A percentile compares a stretch with the other conserved stretches of the same genome.
Conservation (phyloP, 2,888 invertebrate species). For the Parnassius mnemosyne region DNA sequence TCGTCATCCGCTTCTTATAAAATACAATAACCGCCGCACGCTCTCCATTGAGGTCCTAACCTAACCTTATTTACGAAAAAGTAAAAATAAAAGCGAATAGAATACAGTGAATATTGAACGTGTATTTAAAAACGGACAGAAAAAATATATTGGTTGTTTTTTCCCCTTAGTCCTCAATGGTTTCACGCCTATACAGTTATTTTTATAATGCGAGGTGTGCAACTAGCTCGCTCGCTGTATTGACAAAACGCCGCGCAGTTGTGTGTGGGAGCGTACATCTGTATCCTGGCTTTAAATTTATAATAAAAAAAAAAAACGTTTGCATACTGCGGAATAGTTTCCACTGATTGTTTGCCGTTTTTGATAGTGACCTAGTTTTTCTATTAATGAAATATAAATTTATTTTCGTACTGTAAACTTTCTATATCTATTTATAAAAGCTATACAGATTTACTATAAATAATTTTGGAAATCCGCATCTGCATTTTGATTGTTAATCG, state of each 20-base stretch:
- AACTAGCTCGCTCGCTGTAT: conserved; percentile 1
- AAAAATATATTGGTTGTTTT: conserved; percentile 6
- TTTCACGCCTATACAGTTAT: conserved; percentile 14
- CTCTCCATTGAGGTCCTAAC: too few species aligned
- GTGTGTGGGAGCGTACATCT: conserved; percentile 16
- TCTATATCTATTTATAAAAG: too few species aligned
- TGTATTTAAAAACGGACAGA: conserved; percentile 19
- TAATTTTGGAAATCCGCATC: too few species aligned
- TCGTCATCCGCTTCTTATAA: too few species aligned
- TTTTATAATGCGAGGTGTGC: conserved; percentile 23
- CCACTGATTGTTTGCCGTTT: neutral
- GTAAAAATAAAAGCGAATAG: conserved; percentile 10
- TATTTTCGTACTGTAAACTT: too few species aligned
- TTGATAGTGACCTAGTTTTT: neutral
- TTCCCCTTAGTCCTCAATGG: conserved; percentile 7
- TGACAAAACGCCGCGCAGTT: conserved; percentile 13
- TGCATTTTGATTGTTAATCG: too few species aligned
- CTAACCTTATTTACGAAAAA: conserved; percentile 2
- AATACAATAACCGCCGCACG: too few species aligned
- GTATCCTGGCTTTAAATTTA: conserved; percentile 11
- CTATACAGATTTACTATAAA: too few species aligned
- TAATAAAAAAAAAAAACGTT: conserved; percentile 1
- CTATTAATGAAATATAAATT: too few species aligned
- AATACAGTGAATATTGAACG: conserved; percentile 21
- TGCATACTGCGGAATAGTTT: neutral